Percentiles rank a stretch among this genome's conserved stretches.
phyloP scores from a whole-genome alignment of 2,888 invertebrate species.

The Zelleria hepariella region DNA sequence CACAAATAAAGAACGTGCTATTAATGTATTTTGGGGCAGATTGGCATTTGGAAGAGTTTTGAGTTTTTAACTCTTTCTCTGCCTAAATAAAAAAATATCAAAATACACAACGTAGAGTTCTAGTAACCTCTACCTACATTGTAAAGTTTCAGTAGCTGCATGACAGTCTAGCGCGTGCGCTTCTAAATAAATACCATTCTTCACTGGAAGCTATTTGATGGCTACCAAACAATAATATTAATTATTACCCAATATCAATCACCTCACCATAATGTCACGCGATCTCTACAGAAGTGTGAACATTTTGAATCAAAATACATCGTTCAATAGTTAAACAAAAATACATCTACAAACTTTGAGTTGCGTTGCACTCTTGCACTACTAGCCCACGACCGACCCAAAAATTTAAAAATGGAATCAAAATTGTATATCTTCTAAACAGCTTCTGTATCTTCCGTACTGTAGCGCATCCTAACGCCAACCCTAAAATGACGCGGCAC shows the following conservation, averaged over 20 bases:
- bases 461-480: constrained; percentile 18
- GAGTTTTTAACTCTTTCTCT: neutral
- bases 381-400: neutral
- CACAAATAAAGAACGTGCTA: too few species aligned
- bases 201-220: constrained; percentile 12
- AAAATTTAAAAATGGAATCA: neutral
- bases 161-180: constrained; percentile 24
- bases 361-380: too few species aligned
- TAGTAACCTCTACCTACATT: too few species aligned
- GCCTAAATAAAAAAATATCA: neutral
- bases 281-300: too few species aligned
- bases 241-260: too few species aligned
- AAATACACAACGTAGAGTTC: neutral
- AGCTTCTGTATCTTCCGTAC: neutral
- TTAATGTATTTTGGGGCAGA: too few species aligned
- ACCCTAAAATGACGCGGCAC: constrained; percentile 40
- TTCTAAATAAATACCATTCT: constrained; percentile 14
- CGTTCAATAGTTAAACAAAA: too few species aligned
- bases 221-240: too few species aligned
- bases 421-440: neutral
- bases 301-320: too few species aligned
- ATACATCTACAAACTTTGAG: too few species aligned
- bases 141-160: constrained; percentile 8
- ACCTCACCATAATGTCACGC: too few species aligned
- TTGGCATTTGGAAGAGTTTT: too few species aligned